These are phyloP conservation scores for Perca schrenkii DNA, from an alignment of 2,113 vertebrate species.

Conservation along the genomic window DNA sequence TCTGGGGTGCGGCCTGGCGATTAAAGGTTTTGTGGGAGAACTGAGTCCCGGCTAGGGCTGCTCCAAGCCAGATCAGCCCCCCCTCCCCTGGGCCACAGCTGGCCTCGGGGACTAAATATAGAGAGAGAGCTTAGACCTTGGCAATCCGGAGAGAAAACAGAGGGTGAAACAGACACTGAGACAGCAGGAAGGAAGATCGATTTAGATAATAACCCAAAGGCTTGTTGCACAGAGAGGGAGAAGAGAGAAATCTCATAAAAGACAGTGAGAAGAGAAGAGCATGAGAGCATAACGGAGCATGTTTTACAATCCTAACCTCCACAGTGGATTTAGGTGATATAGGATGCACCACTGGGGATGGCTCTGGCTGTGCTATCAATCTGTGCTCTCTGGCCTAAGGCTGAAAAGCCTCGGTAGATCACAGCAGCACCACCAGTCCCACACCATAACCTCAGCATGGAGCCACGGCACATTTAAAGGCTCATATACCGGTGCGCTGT, in stretches of 20 bases:
- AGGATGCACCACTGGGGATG: neutral
- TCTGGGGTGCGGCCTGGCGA: constrained; percentile 58
- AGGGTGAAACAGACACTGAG: constrained; percentile 10
- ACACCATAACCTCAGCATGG: constrained; percentile 7
- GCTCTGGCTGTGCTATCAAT: neutral
- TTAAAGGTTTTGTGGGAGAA: constrained; percentile 64
- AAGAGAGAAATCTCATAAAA: constrained; percentile 30
- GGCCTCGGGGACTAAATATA: constrained; percentile 64
- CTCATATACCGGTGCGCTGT: neutral
- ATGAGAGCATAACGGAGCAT: constrained; percentile 2
- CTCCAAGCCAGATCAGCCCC: constrained; percentile 49
- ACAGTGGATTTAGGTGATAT: constrained; percentile 35
- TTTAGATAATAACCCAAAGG: constrained; percentile 39
- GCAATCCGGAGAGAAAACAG: constrained; percentile 21
- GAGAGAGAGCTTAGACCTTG: neutral
- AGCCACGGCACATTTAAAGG: neutral
- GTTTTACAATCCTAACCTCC: constrained; percentile 33
- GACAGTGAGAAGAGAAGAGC: neutral
- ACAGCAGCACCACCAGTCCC: constrained; percentile 3
- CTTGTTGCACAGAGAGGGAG: constrained; percentile 27
- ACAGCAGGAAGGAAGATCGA: constrained; percentile 34
- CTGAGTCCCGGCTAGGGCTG: constrained; percentile 19
- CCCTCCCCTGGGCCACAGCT: constrained; percentile 52
- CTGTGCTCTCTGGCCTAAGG: constrained; percentile 27
- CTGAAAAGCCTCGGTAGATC: constrained; percentile 10